Evolutionary conservation across 2,113 vertebrate species (phyloP).

Genomic region (Vombatus ursinus): DNA sequence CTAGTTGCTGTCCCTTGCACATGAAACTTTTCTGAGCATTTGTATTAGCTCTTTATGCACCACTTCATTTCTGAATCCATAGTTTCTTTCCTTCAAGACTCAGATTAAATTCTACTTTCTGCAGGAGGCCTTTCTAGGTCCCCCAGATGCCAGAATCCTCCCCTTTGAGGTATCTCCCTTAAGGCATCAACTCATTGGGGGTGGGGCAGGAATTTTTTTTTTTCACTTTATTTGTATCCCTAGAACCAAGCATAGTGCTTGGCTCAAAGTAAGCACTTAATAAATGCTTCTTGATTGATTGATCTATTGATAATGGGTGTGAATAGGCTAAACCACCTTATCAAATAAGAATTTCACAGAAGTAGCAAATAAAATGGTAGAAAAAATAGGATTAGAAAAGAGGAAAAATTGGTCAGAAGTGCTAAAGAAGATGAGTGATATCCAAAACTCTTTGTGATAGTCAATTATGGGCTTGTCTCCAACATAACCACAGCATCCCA

Average conservation of each 20-base stretch:
- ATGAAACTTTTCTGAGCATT: background rate
- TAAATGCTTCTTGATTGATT: background rate
- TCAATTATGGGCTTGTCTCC: too few relatives aligned
- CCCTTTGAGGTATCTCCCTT: background rate
- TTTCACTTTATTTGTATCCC: background rate
- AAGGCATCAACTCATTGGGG: background rate
- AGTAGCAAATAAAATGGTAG: too few relatives aligned
- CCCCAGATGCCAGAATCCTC: background rate
- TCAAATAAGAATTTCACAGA: too few relatives aligned
- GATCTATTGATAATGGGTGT: too few relatives aligned
- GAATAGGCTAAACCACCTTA: too few relatives aligned
- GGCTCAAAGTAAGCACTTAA: background rate
- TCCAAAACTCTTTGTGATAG: too few relatives aligned
- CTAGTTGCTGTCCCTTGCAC: background rate
- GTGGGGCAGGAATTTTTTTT: background rate
- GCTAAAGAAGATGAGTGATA: too few relatives aligned
- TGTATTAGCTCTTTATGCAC: background rate
- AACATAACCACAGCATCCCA: too few relatives aligned
- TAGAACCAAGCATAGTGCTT: background rate
- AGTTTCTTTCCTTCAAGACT: background rate
- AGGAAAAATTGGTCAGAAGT: too few relatives aligned
- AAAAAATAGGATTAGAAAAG: too few relatives aligned
- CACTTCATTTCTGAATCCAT: background rate
- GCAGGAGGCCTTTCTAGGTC: background rate
- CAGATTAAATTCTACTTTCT: background rate